Evolutionary conservation across 2,888 invertebrate genomes (phyloP), one percentile per base, ranked within the genome.

Genomic region (Nymphalis urticae): DNA sequence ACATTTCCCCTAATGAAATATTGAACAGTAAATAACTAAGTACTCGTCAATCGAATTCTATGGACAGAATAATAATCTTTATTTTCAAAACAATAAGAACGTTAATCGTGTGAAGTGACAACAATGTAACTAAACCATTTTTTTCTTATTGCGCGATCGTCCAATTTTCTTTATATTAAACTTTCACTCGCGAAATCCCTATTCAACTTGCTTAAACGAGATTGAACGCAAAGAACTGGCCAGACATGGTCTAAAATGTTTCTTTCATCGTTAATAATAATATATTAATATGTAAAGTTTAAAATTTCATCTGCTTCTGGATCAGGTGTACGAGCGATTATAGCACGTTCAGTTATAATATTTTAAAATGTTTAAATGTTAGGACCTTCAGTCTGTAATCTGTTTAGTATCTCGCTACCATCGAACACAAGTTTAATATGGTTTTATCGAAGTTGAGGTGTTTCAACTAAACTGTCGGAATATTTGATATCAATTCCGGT

Each of bases 161-260:
- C 27, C 54, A 54, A 54, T 54, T 54, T 54, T 54, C 54, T 27
- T 54, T 54, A 27, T 54, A 54, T 54, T 54, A 54, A 54, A 54
- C 21, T 21, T 54, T 54, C 27, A 51, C 24, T 54, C 27, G 21
- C 24, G 24, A 54, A 54, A 27, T 27, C 13, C 21, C 27, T 54
- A 54, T 54, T 27, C 6, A 54, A 54, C 13, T 24, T 27, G 13
- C 5, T 10, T 17, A 9, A 21, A 27, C 8, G 7, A 51, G 16
- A 21, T 54, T 24, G 13, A 24, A 19, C 54, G 24, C 24, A 10
- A 17, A 13, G 17, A 21, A 16, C 5, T 24, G 6, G 1, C 27
- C 16, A 13, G 5, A 16, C 27, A 16, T 24, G 16, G 16, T 27
- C 27, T 16, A 54, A 51, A 51, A 51, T 9, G 8, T 19, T 19